Conservation (phyloP, 1,140 invertebrate species). For the Cylas formicarius region DNA sequence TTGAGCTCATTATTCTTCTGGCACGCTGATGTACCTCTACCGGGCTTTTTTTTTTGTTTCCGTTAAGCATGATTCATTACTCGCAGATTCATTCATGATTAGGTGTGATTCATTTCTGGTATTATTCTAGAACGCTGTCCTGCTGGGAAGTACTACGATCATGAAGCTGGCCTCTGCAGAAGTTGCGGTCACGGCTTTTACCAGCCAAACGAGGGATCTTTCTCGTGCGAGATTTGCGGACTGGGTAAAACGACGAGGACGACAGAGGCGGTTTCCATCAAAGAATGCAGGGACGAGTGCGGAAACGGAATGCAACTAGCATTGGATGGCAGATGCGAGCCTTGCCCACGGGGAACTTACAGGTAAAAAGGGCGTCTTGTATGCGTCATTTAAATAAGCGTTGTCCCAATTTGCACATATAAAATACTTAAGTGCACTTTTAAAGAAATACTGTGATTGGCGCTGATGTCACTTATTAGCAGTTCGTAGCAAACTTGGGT, state of each 20-base stretch:
- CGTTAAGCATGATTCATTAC: too few relatives aligned
- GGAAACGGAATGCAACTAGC: slow-evolving; percentile 82
- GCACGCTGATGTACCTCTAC: too few relatives aligned
- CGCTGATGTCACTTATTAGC: not conserved
- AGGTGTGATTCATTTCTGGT: too few relatives aligned
- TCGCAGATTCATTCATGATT: slow-evolving; percentile 1
- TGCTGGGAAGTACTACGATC: slow-evolving; percentile 87
- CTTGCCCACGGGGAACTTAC: slow-evolving; percentile 86
- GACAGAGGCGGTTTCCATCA: slow-evolving; percentile 78
- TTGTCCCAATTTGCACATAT: too few relatives aligned
- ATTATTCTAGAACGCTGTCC: slow-evolving; percentile 77
- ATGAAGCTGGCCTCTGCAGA: slow-evolving; percentile 72
- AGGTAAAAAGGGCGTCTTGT: too few relatives aligned
- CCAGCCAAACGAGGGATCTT: slow-evolving; percentile 85
- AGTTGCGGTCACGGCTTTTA: slow-evolving; percentile 92
- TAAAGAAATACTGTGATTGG: not conserved
- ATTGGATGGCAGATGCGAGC: slow-evolving; percentile 82
- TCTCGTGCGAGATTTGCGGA: slow-evolving; percentile 82
- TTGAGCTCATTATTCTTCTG: too few relatives aligned
- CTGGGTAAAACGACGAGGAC: slow-evolving; percentile 90
- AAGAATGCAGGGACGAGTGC: slow-evolving; percentile 87
- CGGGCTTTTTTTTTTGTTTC: too few relatives aligned
- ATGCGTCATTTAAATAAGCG: too few relatives aligned
- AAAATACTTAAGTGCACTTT: too few relatives aligned
- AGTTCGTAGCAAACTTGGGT: not conserved